phyloP scores from a whole-genome alignment of 2,797 vertebrate genomes.

The Intellagama lesueurii region DNA sequence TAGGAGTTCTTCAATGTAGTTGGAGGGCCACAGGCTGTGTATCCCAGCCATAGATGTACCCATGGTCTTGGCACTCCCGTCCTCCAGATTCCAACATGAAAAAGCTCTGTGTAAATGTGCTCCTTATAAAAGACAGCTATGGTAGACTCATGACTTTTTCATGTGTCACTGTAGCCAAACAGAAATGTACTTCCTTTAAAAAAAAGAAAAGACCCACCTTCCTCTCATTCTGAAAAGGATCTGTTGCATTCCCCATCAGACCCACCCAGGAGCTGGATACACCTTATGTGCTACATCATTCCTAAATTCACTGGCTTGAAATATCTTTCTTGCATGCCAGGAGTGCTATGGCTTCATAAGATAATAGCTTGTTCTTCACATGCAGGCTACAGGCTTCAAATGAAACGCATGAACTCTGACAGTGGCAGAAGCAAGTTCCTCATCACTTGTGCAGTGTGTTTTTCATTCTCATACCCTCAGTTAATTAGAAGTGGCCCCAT shows the following conservation, averaged over 20 bases:
- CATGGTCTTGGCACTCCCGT: background rate
- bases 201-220: background rate
- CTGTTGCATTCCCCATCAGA: background rate
- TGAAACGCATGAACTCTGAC: background rate
- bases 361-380: background rate
- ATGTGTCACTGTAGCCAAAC: background rate
- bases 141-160: background rate
- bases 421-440: background rate
- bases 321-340: background rate
- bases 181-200: background rate
- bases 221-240: background rate
- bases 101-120: background rate
- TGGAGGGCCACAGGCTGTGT: background rate
- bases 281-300: background rate
- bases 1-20: background rate
- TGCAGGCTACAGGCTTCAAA: background rate
- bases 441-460: background rate
- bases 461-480: background rate
- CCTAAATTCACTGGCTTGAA: background rate
- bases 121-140: background rate
- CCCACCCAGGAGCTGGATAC: too few species aligned
- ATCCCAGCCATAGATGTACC: background rate
- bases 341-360: background rate
- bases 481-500: constrained; percentile 5
- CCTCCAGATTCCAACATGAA: background rate